Evolutionary conservation across 2,888 invertebrate genomes (phyloP).

Genomic region (Siphlonurus alternatus): DNA sequence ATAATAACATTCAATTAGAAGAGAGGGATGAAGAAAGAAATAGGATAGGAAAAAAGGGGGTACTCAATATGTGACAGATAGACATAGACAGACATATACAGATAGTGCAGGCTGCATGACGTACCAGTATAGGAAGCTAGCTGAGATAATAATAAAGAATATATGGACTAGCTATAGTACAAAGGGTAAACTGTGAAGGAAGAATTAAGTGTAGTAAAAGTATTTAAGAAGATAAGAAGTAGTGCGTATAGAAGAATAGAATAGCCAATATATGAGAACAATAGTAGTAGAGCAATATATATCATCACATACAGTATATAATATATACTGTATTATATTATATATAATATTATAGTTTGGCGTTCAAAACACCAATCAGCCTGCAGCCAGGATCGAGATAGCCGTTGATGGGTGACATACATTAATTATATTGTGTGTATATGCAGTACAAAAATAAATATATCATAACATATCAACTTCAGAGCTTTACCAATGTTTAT

Average conservation of each 20-base stretch:
- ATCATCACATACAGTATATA: no score
- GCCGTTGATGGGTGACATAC: background rate
- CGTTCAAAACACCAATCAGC: background rate
- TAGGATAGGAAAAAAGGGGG: background rate
- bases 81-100: background rate
- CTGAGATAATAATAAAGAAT: background rate
- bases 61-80: background rate
- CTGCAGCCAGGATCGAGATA: background rate
- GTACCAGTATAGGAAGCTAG: background rate
- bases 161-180: background rate
- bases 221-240: background rate
- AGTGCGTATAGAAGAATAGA: background rate
- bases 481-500: no score
- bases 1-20: background rate
- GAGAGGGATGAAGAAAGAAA: background rate
- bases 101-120: background rate
- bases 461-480: background rate
- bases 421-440: no score
- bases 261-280: background rate
- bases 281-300: no score
- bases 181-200: background rate
- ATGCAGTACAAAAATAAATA: background rate
- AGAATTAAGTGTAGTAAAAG: background rate
- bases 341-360: no score
- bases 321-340: no score